Conservation (phyloP, 1,140 invertebrate species). For the Diabrotica undecimpunctata region DNA sequence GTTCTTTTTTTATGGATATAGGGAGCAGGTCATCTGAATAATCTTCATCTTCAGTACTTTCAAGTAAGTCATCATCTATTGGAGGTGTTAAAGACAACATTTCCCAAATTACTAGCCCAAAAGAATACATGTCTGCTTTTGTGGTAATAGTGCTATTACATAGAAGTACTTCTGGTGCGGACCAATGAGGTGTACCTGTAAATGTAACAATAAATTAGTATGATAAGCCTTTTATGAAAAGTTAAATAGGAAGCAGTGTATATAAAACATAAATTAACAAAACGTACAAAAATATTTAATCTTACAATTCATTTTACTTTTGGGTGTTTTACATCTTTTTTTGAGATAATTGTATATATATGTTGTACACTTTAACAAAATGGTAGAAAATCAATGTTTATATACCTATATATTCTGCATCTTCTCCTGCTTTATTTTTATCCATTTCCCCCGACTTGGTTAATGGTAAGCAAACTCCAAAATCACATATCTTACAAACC, state of each 20-base stretch:
- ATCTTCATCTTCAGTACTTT: slow-evolving; percentile 27
- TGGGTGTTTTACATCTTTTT: too few relatives aligned
- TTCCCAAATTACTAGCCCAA: slow-evolving; percentile 76
- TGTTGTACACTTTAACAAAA: too few relatives aligned
- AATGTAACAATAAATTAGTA: background rate
- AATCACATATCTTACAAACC: slow-evolving; percentile 78
- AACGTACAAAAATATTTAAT: too few relatives aligned
- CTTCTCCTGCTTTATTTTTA: slow-evolving; percentile 47
- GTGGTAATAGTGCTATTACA: slow-evolving; percentile 57
- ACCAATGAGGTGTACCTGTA: slow-evolving; percentile 66
- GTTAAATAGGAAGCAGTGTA: too few relatives aligned
- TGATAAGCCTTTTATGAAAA: too few relatives aligned
- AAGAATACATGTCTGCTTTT: slow-evolving; percentile 78
- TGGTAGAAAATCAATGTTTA: too few relatives aligned
- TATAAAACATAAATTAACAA: too few relatives aligned
- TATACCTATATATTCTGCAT: slow-evolving; percentile 55
- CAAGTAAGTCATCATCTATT: slow-evolving; percentile 49
- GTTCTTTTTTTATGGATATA: slow-evolving; percentile 17
- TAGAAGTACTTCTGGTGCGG: slow-evolving; percentile 68
- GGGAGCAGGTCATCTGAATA: slow-evolving; percentile 23
- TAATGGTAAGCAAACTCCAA: slow-evolving; percentile 73
- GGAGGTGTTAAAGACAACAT: slow-evolving; percentile 71
- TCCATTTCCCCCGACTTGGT: slow-evolving; percentile 62
- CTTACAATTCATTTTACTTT: too few relatives aligned
- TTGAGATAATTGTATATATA: too few relatives aligned